Base-by-base conservation (phyloP, 2,888 invertebrate species). In the Nemotelus nigrinus region DNA sequence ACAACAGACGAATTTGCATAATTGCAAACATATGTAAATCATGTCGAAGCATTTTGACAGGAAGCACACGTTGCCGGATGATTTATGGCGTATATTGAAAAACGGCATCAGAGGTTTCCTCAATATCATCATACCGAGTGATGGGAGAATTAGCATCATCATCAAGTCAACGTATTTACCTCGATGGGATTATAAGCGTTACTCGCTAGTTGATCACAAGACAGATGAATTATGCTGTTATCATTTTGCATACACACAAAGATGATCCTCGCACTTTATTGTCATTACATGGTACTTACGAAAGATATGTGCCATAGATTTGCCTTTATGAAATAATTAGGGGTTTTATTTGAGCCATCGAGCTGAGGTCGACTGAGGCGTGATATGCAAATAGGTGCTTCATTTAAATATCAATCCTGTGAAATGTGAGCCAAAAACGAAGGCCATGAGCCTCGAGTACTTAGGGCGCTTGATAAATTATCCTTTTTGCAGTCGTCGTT, bases 31-130 rank as follows among this genome's bases (percentile, higher is more conserved):
- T 71, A 78, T 76, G 76, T 76, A 78, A 74, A 78, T 77, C 67
- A 25, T 68, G 64, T 72, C 39, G 76, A 60, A 71, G 63, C 55
- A 64, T 74, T 78, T 70, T 80, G 85, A 83, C 86, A 85, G 84
- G 83, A 85, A 85, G 83, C 86, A 85, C 85, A 86, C 86, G 86
- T 81, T 85, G 79, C 78, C 78, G 65, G 64, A 47, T 82, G 81
- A 82, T 82, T 82, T 82, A 82, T 82, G 74, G 45, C 65, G 77
- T 68, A 58, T 63, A 63, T 41, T 63, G 41, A 25, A 25, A 25
- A 25, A 25, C 25, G 25, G 25, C 25, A 25, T 25, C 25, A 25
- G 25, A 25, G 25, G 25, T 25, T 25, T 25, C 25, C 25, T 53
- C 53, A 53, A 6, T 7, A 53, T 53, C 7, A 53, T 53, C 7